Conservation (phyloP, 2,888 invertebrate genomes). For the Kryphioiulus occultus region DNA sequence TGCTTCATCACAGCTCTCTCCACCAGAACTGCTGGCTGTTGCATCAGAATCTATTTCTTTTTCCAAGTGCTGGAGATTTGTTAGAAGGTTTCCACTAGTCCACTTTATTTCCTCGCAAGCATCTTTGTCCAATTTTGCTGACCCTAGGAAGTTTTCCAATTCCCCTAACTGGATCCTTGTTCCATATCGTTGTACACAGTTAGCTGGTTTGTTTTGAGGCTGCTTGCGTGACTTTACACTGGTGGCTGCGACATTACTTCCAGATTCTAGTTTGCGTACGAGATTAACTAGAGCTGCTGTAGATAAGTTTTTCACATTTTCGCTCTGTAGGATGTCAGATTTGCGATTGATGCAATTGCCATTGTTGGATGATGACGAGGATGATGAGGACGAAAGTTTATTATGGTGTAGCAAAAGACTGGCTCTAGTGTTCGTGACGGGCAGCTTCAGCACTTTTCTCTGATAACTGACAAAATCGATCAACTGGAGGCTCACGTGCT, state of each 20-base stretch:
- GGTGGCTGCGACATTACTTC: conserved; percentile 59
- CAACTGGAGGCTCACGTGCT: conserved; percentile 80
- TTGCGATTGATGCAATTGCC: conserved; percentile 50
- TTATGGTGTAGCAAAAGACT: conserved; percentile 42
- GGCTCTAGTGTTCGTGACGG: conserved; percentile 49
- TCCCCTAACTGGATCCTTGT: conserved; percentile 16
- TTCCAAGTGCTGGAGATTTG: conserved; percentile 77
- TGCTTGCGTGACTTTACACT: conserved; percentile 41
- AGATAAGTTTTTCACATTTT: conserved; percentile 63
- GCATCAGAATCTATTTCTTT: conserved; percentile 87
- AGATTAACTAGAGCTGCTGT: conserved; percentile 69
- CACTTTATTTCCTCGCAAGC: conserved; percentile 67
- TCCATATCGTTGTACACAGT: background rate
- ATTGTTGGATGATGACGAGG: conserved; percentile 43
- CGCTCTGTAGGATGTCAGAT: conserved; percentile 58
- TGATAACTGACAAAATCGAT: conserved; percentile 78
- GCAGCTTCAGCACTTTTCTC: conserved; percentile 64
- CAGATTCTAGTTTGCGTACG: conserved; percentile 67
- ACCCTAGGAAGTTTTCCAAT: background rate
- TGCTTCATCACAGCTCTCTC: conserved; percentile 89
- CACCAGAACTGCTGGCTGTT: conserved; percentile 91
- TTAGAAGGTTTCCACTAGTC: conserved; percentile 74
- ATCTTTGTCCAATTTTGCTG: conserved; percentile 58
- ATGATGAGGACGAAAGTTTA: conserved; percentile 46
- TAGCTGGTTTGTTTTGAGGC: background rate